A percentile compares a stretch with the other conserved stretches of the same genome.
Conservation (phyloP, 23 tunicate genomes). For the Oikopleura albicans region DNA sequence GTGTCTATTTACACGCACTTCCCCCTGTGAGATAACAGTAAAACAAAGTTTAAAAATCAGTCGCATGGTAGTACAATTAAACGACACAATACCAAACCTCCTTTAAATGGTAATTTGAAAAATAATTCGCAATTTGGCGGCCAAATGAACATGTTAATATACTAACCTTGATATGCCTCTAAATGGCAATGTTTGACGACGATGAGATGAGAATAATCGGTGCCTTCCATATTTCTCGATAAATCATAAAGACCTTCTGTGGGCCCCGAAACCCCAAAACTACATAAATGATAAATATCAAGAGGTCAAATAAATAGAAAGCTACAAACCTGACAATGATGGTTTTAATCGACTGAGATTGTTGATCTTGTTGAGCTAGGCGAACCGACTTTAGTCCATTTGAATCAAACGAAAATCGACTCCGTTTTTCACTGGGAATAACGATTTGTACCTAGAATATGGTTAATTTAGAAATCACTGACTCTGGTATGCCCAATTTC, state of each 20-base stretch:
- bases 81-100: too few species aligned
- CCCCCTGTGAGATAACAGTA: too few species aligned
- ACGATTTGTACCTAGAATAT: neutral
- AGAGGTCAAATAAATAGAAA: too few species aligned
- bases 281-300: neutral
- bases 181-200: neutral
- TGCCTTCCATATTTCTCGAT: neutral
- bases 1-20: too few species aligned
- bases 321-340: neutral
- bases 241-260: neutral
- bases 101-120: too few species aligned
- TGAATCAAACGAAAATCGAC: neutral
- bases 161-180: neutral
- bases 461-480: too few species aligned
- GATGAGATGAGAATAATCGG: neutral
- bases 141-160: too few species aligned
- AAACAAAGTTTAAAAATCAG: too few species aligned
- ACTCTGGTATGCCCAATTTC: too few species aligned
- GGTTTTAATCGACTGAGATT: neutral
- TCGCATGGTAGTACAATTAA: too few species aligned
- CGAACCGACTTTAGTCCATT: conserved; percentile 6
- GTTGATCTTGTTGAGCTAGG: neutral
- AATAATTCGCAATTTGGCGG: too few species aligned
- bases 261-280: conserved; percentile 14
- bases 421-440: neutral